These are phyloP conservation scores for Chalcis sispes DNA, from an alignment of 2,888 invertebrate species.

Conservation along the genomic window DNA sequence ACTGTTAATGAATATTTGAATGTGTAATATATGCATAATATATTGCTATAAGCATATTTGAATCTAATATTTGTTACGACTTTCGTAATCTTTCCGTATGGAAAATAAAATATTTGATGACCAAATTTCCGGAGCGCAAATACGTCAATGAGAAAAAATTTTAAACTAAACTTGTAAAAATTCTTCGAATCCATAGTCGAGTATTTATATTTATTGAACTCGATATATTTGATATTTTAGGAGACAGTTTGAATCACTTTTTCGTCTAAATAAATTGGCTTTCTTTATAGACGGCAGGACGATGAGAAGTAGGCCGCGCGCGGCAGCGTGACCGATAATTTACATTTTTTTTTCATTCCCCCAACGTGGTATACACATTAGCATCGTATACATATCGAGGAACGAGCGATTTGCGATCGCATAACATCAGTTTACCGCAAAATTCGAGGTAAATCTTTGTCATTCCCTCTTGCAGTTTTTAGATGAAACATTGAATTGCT, in stretches of 20 bases:
- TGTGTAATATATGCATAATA: too few relatives aligned
- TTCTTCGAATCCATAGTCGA: slow-evolving; percentile 23
- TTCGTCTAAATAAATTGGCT: background rate
- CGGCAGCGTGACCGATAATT: background rate
- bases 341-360: slow-evolving; percentile 23
- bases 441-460: slow-evolving; percentile 4
- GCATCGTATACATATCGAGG: too few relatives aligned
- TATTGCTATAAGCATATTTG: background rate
- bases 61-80: background rate
- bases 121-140: background rate
- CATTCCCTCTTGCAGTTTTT: slow-evolving; percentile 16
- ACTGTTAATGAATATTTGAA: background rate
- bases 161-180: background rate
- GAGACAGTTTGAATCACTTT: slow-evolving; percentile 11
- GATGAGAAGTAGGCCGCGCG: background rate
- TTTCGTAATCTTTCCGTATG: background rate
- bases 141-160: slow-evolving; percentile 43
- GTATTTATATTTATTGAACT: slow-evolving; percentile 44
- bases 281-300: background rate
- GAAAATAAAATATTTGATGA: background rate
- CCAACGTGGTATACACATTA: too few relatives aligned
- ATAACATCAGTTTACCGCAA: slow-evolving; percentile 1
- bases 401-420: too few relatives aligned
- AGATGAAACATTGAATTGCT: slow-evolving; percentile 5
- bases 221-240: slow-evolving; percentile 44